Base-by-base conservation (phyloP, 2,113 vertebrate genomes). In the Sylvilagus bachmani region DNA sequence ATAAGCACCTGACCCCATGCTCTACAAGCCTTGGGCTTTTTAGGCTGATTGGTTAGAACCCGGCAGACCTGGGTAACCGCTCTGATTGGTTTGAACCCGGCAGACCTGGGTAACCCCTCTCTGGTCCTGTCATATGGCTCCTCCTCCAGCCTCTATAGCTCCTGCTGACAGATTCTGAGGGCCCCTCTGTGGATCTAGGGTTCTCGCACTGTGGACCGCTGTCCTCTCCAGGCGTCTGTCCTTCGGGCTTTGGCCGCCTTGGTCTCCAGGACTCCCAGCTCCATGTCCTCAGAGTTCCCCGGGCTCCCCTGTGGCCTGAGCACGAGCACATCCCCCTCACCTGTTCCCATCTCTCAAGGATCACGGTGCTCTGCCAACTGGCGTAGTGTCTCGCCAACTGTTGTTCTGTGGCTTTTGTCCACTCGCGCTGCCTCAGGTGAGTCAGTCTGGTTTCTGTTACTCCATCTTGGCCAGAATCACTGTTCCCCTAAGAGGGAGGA, bases 151-250 rank as follows among this genome's bases (percentile, higher is more conserved):
- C 21, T 83, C 11, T 22, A 0, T 5, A 1, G 44, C 82, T 36
- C 16, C 33, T 29, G 11, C 79, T 19, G 6, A 73, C 1, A 10
- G 6, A 6, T n/a, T 6, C 3, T 0, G 0, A 14, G 53, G 25
- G 5, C 17, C 70, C 14, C 38, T 70, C n/a, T 44, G 51, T 10
- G 6, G 51, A 8, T 49, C 53, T 70, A 66, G 19, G 16, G 27
- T 38, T 85, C 80, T 19, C 38, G 55, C 36, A 29, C 36, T 29
- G 31, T 29, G 24, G 10, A 16, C 9, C 36, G 25, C 16, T 70
- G 75, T 87, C 9, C 58, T 38, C 58, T 69, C 29, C 16, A 10
- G 81, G 1, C 11, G 36, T 82, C 66, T 51, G 3, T 24, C 66
- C 75, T 49, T 24, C 61, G 55, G 73, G 9, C 7, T 10, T 33